phyloP scores from a whole-genome alignment of 2,888 invertebrate species.

The Conistra vaccinii region DNA sequence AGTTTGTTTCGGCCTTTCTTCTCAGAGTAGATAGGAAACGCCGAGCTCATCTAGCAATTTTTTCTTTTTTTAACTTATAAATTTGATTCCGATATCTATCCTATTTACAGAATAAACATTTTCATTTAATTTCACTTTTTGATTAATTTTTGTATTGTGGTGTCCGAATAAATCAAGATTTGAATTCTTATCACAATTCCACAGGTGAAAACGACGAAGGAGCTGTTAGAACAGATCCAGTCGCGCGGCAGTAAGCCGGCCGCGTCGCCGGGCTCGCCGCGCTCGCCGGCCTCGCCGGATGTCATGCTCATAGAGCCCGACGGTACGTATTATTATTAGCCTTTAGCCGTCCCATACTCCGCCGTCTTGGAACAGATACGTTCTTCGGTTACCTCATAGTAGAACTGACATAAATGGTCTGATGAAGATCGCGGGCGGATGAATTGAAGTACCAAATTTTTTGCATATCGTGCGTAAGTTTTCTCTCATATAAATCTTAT shows the following conservation, averaged over 20 bases:
- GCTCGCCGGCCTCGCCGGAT: slow-evolving; percentile 78
- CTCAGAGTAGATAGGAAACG: no score
- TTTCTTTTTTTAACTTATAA: no score
- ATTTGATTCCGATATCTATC: no score
- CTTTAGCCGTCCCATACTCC: not conserved
- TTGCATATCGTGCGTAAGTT: not conserved
- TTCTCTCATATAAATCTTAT: not conserved
- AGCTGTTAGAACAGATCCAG: slow-evolving; percentile 94
- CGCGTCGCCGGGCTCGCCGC: slow-evolving; percentile 66
- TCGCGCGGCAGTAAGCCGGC: slow-evolving; percentile 87
- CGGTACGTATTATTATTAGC: slow-evolving; percentile 67
- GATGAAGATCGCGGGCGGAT: not conserved
- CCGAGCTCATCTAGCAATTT: no score
- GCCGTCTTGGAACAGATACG: not conserved
- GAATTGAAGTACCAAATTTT: not conserved
- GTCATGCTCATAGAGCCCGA: slow-evolving; percentile 87
- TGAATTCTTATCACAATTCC: not conserved
- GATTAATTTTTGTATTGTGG: no score
- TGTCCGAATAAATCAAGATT: not conserved
- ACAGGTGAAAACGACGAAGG: slow-evolving; percentile 92
- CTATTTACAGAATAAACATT: no score
- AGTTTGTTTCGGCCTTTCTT: no score
- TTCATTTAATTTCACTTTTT: no score
- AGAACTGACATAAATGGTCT: not conserved
- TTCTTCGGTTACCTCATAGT: not conserved